These are phyloP conservation scores for Cydia fagiglandana DNA, from an alignment of 1,140 invertebrate species.

Conservation along the genomic window DNA sequence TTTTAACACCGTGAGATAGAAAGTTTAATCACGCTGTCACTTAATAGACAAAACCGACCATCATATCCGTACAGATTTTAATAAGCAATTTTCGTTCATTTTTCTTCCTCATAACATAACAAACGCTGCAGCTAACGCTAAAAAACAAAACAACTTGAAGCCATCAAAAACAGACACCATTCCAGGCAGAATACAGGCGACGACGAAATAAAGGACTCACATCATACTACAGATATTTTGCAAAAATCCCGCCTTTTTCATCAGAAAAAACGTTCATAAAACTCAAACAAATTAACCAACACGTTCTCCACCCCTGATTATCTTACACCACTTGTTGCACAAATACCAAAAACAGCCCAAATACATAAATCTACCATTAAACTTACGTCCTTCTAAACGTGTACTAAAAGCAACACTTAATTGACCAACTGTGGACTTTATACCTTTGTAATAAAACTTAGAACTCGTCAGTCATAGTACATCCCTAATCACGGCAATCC, in stretches of 20 bases:
- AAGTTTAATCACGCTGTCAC: too few relatives aligned
- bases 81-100: too few relatives aligned
- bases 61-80: too few relatives aligned
- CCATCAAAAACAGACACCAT: neutral
- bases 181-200: neutral
- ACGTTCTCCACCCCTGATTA: neutral
- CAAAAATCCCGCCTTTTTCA: neutral
- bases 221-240: neutral
- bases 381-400: neutral
- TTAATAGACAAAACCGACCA: too few relatives aligned
- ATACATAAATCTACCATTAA: neutral
- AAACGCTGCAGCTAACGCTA: neutral
- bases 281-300: slow-evolving; percentile 1
- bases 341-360: neutral
- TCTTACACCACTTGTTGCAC: neutral
- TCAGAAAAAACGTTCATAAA: neutral
- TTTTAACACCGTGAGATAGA: too few relatives aligned
- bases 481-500: neutral
- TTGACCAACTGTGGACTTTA: too few relatives aligned
- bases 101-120: neutral
- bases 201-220: neutral
- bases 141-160: neutral
- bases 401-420: too few relatives aligned
- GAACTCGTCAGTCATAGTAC: too few relatives aligned
- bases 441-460: too few relatives aligned